These are phyloP conservation scores for Leguminivora glycinivorella DNA, from an alignment of 1,140 invertebrate species.

Conservation along the genomic window DNA sequence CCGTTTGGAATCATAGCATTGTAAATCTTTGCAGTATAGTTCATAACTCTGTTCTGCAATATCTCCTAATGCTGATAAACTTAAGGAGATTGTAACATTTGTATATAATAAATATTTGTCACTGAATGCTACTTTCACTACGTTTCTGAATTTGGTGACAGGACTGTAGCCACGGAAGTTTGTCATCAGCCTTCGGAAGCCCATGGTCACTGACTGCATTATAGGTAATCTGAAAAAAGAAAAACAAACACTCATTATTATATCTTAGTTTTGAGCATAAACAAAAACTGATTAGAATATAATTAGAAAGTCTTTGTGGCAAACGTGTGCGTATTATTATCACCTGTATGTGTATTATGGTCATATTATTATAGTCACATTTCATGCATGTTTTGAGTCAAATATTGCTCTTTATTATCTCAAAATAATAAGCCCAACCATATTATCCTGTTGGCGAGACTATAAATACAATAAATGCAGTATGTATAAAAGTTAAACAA, in stretches of 20 bases:
- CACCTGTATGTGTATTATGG: neutral
- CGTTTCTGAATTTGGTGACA: conserved; percentile 44
- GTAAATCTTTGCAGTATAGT: conserved; percentile 82
- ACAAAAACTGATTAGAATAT: neutral
- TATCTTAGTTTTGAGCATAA: neutral
- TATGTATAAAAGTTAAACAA: neutral
- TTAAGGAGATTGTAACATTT: conserved; percentile 90
- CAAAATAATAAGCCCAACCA: no score
- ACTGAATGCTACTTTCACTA: conserved; percentile 80
- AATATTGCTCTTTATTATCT: no score
- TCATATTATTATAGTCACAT: no score
- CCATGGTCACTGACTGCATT: conserved; percentile 62
- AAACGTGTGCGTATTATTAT: neutral
- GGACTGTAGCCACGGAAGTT: conserved; percentile 45
- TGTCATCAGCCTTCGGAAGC: conserved; percentile 57
- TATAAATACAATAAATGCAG: neutral
- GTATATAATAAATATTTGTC: conserved; percentile 89
- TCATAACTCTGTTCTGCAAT: conserved; percentile 92
- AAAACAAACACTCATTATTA: neutral
- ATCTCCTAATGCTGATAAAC: conserved; percentile 89
- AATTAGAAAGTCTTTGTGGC: neutral
- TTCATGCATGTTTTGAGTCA: no score
- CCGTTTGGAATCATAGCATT: conserved; percentile 83
- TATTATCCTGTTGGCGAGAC: neutral
- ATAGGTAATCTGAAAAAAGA: conserved; percentile 50